Evolutionary conservation across 2,888 invertebrate genomes (phyloP).

Genomic region (Buathra laborator): DNA sequence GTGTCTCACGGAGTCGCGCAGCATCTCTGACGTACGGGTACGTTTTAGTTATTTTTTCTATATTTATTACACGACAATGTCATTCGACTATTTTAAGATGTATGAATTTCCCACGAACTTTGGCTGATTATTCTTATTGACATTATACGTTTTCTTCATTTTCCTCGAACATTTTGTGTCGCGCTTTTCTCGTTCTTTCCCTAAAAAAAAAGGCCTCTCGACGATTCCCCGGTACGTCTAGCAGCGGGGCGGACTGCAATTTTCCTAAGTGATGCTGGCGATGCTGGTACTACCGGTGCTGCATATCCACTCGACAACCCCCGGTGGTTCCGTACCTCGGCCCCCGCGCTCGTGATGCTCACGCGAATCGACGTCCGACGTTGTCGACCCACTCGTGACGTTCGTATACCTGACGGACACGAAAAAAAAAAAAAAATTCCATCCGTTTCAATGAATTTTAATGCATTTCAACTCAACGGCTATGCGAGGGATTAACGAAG

Average conservation of each 20-base stretch:
- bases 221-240: constrained; percentile 27
- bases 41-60: not conserved
- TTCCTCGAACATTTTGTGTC: constrained; percentile 2
- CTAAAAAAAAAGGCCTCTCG: constrained; percentile 16
- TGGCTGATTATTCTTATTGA: no score
- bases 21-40: constrained; percentile 12
- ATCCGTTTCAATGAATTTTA: no score
- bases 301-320: constrained; percentile 34
- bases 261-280: constrained; percentile 65
- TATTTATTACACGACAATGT: not conserved
- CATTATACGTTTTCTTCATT: not conserved
- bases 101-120: no score
- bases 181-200: not conserved
- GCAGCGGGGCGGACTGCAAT: constrained; percentile 56
- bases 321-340: constrained; percentile 28
- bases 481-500: no score
- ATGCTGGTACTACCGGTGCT: constrained; percentile 41
- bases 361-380: constrained; percentile 32
- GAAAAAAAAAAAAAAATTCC: no score
- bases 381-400: constrained; percentile 25
- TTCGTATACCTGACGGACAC: not conserved
- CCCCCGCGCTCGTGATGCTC: constrained; percentile 4
- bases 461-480: no score
- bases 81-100: no score
- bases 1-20: constrained; percentile 8